These are phyloP conservation scores for Taeniopygia guttata DNA, from an alignment of 2,797 vertebrate genomes.

Conservation along the genomic window DNA sequence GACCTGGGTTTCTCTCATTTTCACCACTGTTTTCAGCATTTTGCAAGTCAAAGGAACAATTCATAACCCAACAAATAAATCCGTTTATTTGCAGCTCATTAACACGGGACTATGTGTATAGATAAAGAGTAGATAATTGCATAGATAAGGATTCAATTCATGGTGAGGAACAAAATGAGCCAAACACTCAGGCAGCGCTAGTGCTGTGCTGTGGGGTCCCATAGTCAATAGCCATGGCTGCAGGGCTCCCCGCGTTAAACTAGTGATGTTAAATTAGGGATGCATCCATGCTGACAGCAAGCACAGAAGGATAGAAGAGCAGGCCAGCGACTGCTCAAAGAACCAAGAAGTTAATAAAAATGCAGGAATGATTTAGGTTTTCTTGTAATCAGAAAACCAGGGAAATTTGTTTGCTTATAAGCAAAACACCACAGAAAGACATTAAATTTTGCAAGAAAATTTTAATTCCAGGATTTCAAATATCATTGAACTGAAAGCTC, in stretches of 20 bases:
- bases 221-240: not conserved
- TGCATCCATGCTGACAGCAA: not conserved
- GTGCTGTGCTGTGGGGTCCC: not conserved
- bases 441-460: not conserved
- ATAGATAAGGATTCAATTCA: not conserved
- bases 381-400: not conserved
- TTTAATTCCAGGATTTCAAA: not conserved
- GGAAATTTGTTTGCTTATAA: not conserved
- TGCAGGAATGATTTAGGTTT: not conserved
- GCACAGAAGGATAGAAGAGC: not conserved
- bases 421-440: not conserved
- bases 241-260: not conserved
- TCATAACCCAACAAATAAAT: not conserved
- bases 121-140: not conserved
- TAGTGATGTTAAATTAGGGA: not conserved
- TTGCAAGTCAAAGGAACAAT: not conserved
- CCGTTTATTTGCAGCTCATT: not conserved
- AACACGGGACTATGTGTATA: rapidly evolving
- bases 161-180: not conserved
- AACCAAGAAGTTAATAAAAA: not conserved
- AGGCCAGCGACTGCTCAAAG: not conserved
- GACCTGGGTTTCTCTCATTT: not conserved
- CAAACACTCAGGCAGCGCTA: not conserved
- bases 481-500: not conserved
- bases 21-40: not conserved